Evolutionary conservation across 2,888 invertebrate genomes (phyloP), one percentile per base, ranked within the genome.

Genomic region (Molanna angustata): DNA sequence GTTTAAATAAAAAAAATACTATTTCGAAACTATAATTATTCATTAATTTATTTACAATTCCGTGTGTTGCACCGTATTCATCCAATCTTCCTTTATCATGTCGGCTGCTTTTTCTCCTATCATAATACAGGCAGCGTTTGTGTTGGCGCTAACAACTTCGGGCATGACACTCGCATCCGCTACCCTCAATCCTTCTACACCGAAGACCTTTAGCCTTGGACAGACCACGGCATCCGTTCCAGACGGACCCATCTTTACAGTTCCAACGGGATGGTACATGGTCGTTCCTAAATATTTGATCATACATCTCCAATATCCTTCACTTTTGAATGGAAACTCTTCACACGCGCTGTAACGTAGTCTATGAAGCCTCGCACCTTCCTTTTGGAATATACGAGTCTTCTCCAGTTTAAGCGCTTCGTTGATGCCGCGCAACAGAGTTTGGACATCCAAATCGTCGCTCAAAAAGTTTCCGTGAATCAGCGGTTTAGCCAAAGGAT

Each of bases 71-170:
- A 7, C 11, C 27, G 4, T 27, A 2, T 21, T 21, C 17, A 43
- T 1, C 55, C 55, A 56, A 14, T 56, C 55, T 64, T 85, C 79
- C 64, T 87, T 88, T 42, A 90, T 85, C 74, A 88, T 79, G 68
- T 91, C 90, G 1, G 87, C 80, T 0, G 80, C 88, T 62, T 89
- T 89, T 65, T 93, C 92, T 0, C 83, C 92, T 49, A 92, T 90
- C 91, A 92, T 92, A n/a, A 92, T 85, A 0, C 83, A 80, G 0
- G 91, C 88, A 0, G 88, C 91, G 66, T 92, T 91, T 0, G 90
- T 90, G 67, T 92, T 92, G 4, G 86, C 88, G 63, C 87, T 89
- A 0, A 85, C 78, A 44, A 86, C 79, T 2, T 67, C 74, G 0
- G 90, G 90, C 88, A 91, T 90, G 33, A 91, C 79, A 48, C 88